These are phyloP conservation scores for Maniola jurtina DNA, from an alignment of 1,140 invertebrate genomes.

Conservation along the genomic window DNA sequence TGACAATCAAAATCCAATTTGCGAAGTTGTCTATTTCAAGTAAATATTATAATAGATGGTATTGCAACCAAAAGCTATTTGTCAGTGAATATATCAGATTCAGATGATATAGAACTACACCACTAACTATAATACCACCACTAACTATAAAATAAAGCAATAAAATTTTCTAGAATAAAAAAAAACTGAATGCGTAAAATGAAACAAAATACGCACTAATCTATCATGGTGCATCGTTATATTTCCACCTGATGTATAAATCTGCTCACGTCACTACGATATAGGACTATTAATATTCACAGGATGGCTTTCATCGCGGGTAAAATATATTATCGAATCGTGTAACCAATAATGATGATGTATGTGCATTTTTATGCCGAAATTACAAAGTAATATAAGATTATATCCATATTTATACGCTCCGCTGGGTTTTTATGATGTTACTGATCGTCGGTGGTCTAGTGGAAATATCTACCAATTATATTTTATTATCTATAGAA, in stretches of 20 bases:
- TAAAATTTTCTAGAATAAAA: neutral
- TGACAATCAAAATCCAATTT: too few relatives aligned
- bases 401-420: constrained; percentile 9
- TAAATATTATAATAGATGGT: too few relatives aligned
- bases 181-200: neutral
- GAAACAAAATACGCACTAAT: neutral
- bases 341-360: constrained; percentile 23
- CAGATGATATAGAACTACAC: too few relatives aligned
- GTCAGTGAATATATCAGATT: too few relatives aligned
- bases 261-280: constrained; percentile 22
- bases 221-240: neutral
- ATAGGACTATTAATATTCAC: constrained; percentile 28
- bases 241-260: constrained; percentile 16
- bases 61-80: too few relatives aligned
- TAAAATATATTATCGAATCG: constrained; percentile 24
- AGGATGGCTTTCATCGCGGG: constrained; percentile 22
- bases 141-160: too few relatives aligned
- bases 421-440: neutral
- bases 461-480: too few relatives aligned
- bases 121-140: too few relatives aligned
- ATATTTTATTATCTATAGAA: too few relatives aligned
- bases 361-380: constrained; percentile 14
- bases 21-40: too few relatives aligned
- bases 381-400: constrained; percentile 6
- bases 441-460: neutral